Evolutionary conservation across 2,888 invertebrate genomes (phyloP).

Genomic region (Chelonus formosanus): DNA sequence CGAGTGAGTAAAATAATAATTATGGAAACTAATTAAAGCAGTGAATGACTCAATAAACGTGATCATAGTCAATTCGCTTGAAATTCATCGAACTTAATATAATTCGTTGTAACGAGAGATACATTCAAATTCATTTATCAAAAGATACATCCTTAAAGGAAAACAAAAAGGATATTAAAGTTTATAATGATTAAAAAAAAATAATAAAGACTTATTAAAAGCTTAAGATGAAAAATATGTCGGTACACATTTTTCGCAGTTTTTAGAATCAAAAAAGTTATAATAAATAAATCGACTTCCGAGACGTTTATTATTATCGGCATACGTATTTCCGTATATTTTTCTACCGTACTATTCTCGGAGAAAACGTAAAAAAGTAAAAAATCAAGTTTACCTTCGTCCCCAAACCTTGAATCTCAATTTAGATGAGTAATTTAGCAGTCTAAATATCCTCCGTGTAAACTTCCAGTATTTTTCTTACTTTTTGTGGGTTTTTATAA

Average conservation of each 20-base stretch:
- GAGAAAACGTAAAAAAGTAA: constrained; percentile 25
- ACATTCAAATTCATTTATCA: not conserved
- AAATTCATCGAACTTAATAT: constrained; percentile 19
- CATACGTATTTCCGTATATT: constrained; percentile 50
- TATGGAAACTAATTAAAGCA: constrained; percentile 1
- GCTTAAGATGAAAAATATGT: constrained; percentile 13
- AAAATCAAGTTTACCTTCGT: constrained; percentile 34
- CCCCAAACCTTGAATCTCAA: constrained; percentile 39
- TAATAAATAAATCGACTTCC: constrained; percentile 40
- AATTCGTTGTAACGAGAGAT: constrained; percentile 1
- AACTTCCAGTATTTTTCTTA: constrained; percentile 59
- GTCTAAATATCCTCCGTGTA: constrained; percentile 45
- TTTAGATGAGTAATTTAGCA: constrained; percentile 38
- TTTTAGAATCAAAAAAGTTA: constrained; percentile 25
- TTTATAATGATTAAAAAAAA: constrained; percentile 16
- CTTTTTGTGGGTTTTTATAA: constrained; percentile 44
- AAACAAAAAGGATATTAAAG: constrained; percentile 9
- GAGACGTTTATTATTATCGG: constrained; percentile 39
- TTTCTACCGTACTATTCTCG: constrained; percentile 48
- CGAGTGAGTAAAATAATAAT: constrained; percentile 2
- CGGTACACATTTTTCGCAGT: constrained; percentile 27
- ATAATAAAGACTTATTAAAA: constrained; percentile 15
- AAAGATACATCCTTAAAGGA: constrained; percentile 26
- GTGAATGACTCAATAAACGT: not conserved
- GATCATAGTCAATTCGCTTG: constrained; percentile 22